A percentile compares a stretch with the other conserved stretches of the same genome.
Conservation (phyloP, 2,888 invertebrate genomes). For the Trachelus tabidus region DNA sequence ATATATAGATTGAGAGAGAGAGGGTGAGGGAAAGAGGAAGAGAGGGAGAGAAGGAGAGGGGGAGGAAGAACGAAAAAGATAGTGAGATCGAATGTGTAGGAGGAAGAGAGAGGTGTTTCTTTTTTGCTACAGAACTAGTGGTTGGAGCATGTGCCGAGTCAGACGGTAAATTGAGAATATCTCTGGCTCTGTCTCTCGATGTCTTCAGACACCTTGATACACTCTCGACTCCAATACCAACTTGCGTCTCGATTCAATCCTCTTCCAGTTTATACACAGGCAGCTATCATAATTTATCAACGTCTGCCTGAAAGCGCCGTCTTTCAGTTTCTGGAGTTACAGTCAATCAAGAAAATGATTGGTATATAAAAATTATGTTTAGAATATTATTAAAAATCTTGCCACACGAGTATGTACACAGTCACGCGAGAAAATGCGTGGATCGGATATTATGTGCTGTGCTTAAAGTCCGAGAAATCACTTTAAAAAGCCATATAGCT, state of each 20-base stretch:
- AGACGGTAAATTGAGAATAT: slow-evolving; percentile 31
- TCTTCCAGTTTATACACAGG: no score
- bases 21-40: slow-evolving; percentile 9
- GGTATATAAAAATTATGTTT: no score
- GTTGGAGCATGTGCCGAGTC: slow-evolving; percentile 24
- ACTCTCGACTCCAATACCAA: no score
- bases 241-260: no score
- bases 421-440: no score
- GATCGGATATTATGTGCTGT: no score
- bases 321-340: no score
- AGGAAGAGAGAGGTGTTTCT: not conserved
- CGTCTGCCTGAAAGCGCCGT: slow-evolving; percentile 34
- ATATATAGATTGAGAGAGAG: not conserved
- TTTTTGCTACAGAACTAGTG: slow-evolving; percentile 2
- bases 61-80: slow-evolving; percentile 13
- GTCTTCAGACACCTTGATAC: not conserved
- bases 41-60: not conserved
- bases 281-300: slow-evolving; percentile 42
- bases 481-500: no score
- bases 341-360: no score
- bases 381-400: no score
- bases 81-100: not conserved
- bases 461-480: no score
- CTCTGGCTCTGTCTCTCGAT: slow-evolving; percentile 26
- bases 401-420: no score